Evolutionary conservation across 2,888 invertebrate species (phyloP).

Genomic region (Steinernema carpocapsae): DNA sequence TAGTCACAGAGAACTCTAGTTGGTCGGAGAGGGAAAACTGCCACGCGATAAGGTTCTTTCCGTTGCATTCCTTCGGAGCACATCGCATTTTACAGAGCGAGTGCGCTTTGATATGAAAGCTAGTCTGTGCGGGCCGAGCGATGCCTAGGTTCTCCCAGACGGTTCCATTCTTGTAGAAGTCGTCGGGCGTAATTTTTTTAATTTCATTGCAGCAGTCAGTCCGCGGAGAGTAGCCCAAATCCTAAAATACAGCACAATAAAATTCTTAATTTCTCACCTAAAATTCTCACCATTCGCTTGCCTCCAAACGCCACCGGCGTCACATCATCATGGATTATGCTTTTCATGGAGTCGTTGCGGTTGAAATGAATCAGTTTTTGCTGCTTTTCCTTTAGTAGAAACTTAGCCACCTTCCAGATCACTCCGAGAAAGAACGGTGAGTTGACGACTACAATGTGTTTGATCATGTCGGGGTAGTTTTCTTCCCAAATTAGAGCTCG

Average conservation of each 20-base stretch:
- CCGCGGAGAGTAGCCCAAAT: constrained; percentile 30
- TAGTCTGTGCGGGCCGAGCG: neutral
- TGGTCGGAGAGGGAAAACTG: constrained; percentile 36
- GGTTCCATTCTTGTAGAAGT: constrained; percentile 35
- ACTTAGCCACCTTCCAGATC: constrained; percentile 47
- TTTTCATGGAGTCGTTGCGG: constrained; percentile 35
- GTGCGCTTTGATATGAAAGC: constrained; percentile 22
- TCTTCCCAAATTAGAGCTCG: constrained; percentile 54
- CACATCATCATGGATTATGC: constrained; percentile 38
- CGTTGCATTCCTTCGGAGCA: constrained; percentile 3
- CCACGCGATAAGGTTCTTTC: constrained; percentile 36
- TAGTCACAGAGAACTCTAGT: constrained; percentile 36
- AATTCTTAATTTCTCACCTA: no score
- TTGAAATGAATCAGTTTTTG: constrained; percentile 38
- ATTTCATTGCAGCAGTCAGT: constrained; percentile 41
- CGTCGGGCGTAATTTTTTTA: constrained; percentile 29
- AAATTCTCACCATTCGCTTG: constrained; percentile 39
- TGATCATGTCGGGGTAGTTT: constrained; percentile 52
- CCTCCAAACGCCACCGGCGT: constrained; percentile 53
- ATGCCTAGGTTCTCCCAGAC: constrained; percentile 23
- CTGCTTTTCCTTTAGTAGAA: constrained; percentile 38
- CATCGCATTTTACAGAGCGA: constrained; percentile 18
- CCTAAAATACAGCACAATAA: no score
- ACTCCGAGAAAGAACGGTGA: constrained; percentile 49
- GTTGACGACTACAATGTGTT: constrained; percentile 51